Percentiles rank a stretch among this genome's conserved stretches.
Evolutionary conservation across 2,797 vertebrate species (phyloP).

Genomic region (Glossophaga mutica): DNA sequence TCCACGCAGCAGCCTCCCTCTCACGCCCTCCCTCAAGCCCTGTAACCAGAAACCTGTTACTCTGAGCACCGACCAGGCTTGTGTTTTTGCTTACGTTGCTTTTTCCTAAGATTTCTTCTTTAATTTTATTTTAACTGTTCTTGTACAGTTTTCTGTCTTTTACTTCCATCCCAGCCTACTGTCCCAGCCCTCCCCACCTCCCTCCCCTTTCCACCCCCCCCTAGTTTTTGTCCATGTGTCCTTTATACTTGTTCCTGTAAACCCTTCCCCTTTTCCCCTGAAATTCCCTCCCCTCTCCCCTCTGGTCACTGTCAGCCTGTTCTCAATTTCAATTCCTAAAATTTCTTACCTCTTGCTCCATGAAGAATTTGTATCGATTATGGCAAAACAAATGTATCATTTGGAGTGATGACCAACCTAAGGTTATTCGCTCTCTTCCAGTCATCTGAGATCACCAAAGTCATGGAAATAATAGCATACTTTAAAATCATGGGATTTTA

Average conservation of each 20-base stretch:
- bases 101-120: background rate
- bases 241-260: too few relatives aligned
- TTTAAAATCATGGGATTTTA: background rate
- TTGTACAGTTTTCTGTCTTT: too few relatives aligned
- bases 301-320: too few relatives aligned
- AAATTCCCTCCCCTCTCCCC: too few relatives aligned
- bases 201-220: too few relatives aligned
- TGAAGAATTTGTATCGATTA: background rate
- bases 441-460: background rate
- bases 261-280: too few relatives aligned
- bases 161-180: too few relatives aligned
- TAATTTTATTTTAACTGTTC: too few relatives aligned
- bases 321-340: background rate
- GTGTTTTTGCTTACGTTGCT: background rate
- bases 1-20: fast-evolving
- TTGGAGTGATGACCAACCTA: background rate
- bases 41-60: background rate
- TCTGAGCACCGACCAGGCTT: background rate
- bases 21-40: background rate
- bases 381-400: background rate
- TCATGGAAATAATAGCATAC: background rate
- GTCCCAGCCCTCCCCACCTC: too few relatives aligned
- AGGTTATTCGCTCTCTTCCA: background rate
- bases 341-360: background rate
- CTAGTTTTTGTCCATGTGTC: too few relatives aligned